phyloP scores from a whole-genome alignment of 2,888 invertebrate genomes.

The Gibbula magus region DNA sequence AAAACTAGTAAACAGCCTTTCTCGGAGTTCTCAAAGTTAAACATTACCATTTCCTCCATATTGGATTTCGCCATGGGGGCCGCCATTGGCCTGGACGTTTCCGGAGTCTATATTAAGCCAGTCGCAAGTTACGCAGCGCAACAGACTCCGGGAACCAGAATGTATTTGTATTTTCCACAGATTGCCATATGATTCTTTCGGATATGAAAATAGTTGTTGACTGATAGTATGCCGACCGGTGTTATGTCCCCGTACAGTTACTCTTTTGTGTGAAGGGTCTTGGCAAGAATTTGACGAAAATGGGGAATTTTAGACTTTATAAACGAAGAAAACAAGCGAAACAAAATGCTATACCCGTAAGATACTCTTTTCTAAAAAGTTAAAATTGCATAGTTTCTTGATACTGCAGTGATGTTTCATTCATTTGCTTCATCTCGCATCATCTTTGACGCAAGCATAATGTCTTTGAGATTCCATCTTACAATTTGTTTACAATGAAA shows the following conservation, averaged over 20 bases:
- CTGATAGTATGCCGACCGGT: not conserved
- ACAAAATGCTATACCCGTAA: not conserved
- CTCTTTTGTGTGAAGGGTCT: conserved; percentile 16
- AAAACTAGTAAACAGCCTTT: too few relatives aligned
- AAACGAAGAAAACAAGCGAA: not conserved
- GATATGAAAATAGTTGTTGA: not conserved
- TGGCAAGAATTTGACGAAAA: conserved; percentile 18
- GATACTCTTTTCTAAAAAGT: not conserved
- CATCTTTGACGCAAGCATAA: too few relatives aligned
- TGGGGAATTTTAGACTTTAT: not conserved
- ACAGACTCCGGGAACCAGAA: too few relatives aligned
- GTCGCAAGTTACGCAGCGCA: too few relatives aligned
- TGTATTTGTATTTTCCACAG: not conserved
- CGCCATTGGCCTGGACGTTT: too few relatives aligned
- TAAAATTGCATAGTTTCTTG: not conserved
- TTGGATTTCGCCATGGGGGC: too few relatives aligned
- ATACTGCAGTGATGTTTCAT: not conserved
- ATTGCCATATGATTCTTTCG: not conserved
- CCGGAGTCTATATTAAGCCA: too few relatives aligned
- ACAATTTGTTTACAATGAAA: too few relatives aligned
- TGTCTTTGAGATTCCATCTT: too few relatives aligned
- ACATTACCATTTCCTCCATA: too few relatives aligned
- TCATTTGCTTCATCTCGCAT: not conserved
- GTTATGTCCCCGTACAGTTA: conserved; percentile 12
- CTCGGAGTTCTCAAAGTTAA: too few relatives aligned